These are phyloP conservation scores for Augiades crinisus DNA, from an alignment of 2,888 invertebrate genomes.

Conservation along the genomic window DNA sequence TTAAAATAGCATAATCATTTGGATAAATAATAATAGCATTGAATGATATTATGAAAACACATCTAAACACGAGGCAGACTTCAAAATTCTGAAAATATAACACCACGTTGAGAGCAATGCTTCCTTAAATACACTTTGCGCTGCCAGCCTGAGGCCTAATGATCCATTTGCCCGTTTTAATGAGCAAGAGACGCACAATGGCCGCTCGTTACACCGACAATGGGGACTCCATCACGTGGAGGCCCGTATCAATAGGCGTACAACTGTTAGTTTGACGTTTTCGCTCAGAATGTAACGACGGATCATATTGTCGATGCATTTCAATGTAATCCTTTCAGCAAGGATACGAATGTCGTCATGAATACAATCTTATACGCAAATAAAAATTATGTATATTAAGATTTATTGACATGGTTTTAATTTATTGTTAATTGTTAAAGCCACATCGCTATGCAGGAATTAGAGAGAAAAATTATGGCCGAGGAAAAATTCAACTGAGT, in stretches of 20 bases:
- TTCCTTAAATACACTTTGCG: slow-evolving; percentile 20
- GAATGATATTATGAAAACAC: not conserved
- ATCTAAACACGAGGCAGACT: not conserved
- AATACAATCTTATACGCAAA: no score
- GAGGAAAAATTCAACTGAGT: no score
- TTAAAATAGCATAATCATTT: no score
- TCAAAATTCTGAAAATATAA: slow-evolving; percentile 5
- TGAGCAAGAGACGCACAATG: slow-evolving; percentile 28
- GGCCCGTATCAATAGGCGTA: slow-evolving; percentile 14
- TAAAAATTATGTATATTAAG: no score
- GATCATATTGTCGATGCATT: slow-evolving; percentile 12
- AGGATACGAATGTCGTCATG: not conserved
- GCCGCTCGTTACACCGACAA: slow-evolving; percentile 27
- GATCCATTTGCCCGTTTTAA: slow-evolving; percentile 28
- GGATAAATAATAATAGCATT: no score
- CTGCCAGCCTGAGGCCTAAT: slow-evolving; percentile 15
- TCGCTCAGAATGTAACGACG: slow-evolving; percentile 5
- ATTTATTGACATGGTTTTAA: no score
- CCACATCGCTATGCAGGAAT: no score
- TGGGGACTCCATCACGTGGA: slow-evolving; percentile 22
- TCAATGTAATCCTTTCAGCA: not conserved
- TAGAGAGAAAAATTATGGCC: no score
- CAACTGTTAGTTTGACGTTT: slow-evolving; percentile 10
- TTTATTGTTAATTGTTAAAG: no score
- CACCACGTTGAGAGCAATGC: slow-evolving; percentile 12